Evolutionary conservation across 2,888 invertebrate species (phyloP).

Genomic region (Cryptocheilus praepositus): DNA sequence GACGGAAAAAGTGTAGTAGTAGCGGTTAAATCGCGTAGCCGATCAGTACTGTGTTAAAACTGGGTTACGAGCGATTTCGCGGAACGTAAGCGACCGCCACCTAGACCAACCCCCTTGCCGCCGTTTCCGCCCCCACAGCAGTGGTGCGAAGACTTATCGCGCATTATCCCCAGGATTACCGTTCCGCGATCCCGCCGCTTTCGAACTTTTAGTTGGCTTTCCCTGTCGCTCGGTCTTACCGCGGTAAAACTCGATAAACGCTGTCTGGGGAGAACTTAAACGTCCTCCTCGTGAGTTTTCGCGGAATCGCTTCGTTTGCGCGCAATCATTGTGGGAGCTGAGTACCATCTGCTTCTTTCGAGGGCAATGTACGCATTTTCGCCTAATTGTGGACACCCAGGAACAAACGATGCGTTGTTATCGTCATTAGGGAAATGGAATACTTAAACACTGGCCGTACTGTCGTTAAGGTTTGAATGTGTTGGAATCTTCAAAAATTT

Average conservation of each 20-base stretch:
- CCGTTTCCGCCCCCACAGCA: no score
- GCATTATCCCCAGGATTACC: slow-evolving; percentile 58
- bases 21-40: slow-evolving; percentile 24
- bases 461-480: no score
- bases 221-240: slow-evolving; percentile 23
- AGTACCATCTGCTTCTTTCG: no score
- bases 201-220: slow-evolving; percentile 26
- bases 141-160: slow-evolving; percentile 59
- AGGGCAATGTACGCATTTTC: background rate
- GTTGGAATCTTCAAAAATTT: no score
- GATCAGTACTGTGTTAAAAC: slow-evolving; percentile 32
- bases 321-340: background rate
- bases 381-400: background rate
- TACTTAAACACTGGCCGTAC: no score
- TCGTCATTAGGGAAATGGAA: no score
- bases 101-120: slow-evolving; percentile 7
- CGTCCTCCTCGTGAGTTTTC: slow-evolving; percentile 14
- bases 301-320: slow-evolving; percentile 14
- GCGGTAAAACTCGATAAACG: slow-evolving; percentile 50
- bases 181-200: slow-evolving; percentile 35
- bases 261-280: slow-evolving; percentile 38
- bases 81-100: slow-evolving; percentile 29
- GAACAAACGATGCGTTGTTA: no score
- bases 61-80: slow-evolving; percentile 50
- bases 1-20: background rate